Evolutionary conservation across 35 echinoderm and acorn worm species (phyloP), one percentile per base, ranked within the genome.

Genomic region (Anneissia japonica): DNA sequence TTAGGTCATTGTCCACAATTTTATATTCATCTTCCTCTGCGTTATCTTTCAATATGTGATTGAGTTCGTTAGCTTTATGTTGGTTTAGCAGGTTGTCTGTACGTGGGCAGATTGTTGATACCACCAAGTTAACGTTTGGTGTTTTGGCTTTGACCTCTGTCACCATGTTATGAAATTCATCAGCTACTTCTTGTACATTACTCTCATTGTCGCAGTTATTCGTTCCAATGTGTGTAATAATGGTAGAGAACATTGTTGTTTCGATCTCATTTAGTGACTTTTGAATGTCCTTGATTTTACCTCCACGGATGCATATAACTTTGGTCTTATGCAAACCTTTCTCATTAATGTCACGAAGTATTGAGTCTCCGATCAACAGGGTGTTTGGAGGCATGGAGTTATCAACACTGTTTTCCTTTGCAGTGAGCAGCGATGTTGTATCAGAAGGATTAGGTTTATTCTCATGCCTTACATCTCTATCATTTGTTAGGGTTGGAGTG

Each of bases 1-100:
- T 88, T 19, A 28, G 23, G 77, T 88, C 86, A 55, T 88, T 77
- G 41, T 88, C 77, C 30, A 88, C 46, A 30, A 88, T 32, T 30
- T 34, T n/a, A 40, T 64, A 88, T 35, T 79, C 73, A 14, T 80
- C n/a, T n/a, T 88, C 45, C 12, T 36, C 10, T 21, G 86, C 86
- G 10, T 81, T 37, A 7, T n/a, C 33, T 17, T 36, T 30, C 46
- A 88, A 36, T 32, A 26, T 34, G 10, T 0, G 28, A 35, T 88
- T 88, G 45, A 88, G 30, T 11, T 73, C 28, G 28, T 81, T 34
- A 29, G 73, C 45, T 64, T 79, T 38, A 36, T 12, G 38, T 64
- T 88, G 86, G 19, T 72, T 34, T 72, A 31, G 31, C 37, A 32
- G 19, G 16, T 32, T 32, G 46, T 88, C 86, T 38, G 76, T 46